A percentile compares a stretch with the other conserved stretches of the same genome.
Conservation (phyloP, 92 coral and sea anemone species). For the Bergia sp. region DNA sequence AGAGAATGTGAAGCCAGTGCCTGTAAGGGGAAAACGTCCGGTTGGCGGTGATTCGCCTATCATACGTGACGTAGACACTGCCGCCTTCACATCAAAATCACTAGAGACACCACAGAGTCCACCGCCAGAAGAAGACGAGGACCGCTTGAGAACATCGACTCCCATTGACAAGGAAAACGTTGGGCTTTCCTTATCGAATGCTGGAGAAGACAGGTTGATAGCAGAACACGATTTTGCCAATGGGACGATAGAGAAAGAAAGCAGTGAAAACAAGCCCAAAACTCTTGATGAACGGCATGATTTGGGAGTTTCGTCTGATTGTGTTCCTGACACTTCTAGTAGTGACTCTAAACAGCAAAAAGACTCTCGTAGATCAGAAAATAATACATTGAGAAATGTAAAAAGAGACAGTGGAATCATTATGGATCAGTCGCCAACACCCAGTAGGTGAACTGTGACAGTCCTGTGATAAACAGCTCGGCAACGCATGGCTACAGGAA, state of each 20-base stretch:
- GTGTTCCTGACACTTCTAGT: neutral
- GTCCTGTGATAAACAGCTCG: no score
- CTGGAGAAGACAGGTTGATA: neutral
- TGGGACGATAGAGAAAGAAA: neutral
- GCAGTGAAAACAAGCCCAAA: neutral
- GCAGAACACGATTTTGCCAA: neutral
- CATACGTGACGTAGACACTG: neutral
- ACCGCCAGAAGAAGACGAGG: neutral
- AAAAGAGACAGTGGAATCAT: conserved; percentile 82
- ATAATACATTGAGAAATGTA: neutral
- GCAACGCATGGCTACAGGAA: no score
- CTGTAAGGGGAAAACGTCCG: neutral
- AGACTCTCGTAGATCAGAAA: neutral
- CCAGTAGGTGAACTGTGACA: conserved; percentile 37
- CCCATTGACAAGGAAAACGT: conserved; percentile 22
- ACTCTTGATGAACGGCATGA: neutral
- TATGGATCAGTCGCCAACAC: conserved; percentile 68
- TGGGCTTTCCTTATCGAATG: neutral
- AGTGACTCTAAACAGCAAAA: neutral
- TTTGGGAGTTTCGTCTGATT: neutral
- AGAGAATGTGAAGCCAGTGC: conserved; percentile 40
- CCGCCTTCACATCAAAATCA: neutral
- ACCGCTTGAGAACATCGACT: conserved; percentile 25
- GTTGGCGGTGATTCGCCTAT: conserved; percentile 1
- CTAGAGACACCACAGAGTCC: conserved; percentile 20